Evolutionary conservation across 2,113 vertebrate genomes (phyloP).

Genomic region (pig (Sus scrofa)): T2T-Sscrofa CM000824.6:232050501-232051000

Average conservation of each 20-base stretch:
- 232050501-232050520: accelerated
- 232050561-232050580: neutral
- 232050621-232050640: accelerated
- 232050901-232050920: accelerated
- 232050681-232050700: neutral
- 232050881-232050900: neutral
- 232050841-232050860: neutral
- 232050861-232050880: accelerated
- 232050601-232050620: neutral
- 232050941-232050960: accelerated
- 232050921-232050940: no score
- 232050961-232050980: accelerated
- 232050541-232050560: neutral
- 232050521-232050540: no score
- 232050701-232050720: accelerated
- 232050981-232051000: neutral
- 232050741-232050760: accelerated
- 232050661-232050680: neutral
- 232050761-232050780: neutral
- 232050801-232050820: accelerated
- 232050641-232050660: accelerated
- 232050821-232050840: neutral
- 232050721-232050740: neutral
- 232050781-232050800: neutral
- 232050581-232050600: accelerated